Evolutionary conservation across 2,888 invertebrate species (phyloP).

Genomic region (Calameuta filiformis): DNA sequence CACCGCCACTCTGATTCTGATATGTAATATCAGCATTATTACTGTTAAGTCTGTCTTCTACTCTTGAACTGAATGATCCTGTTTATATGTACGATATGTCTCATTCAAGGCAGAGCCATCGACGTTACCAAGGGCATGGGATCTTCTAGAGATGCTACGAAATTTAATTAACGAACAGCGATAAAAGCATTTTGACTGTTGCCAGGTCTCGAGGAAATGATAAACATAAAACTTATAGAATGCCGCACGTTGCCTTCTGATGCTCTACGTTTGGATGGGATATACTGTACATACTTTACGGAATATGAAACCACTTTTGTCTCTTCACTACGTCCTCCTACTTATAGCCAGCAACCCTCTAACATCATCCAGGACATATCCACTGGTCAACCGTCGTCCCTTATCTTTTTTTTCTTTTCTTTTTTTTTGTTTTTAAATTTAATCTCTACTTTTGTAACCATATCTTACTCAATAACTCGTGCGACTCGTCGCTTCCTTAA

Average conservation of each 20-base stretch:
- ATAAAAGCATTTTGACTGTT: not conserved
- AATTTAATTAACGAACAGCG: not conserved
- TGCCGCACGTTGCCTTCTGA: not conserved
- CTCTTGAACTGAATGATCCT: not conserved
- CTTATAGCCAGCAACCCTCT: not conserved
- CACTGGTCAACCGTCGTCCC: not conserved
- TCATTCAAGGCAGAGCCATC: not conserved
- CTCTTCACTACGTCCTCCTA: not conserved
- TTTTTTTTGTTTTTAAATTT: not conserved
- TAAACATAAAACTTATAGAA: not conserved
- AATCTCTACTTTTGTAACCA: not conserved
- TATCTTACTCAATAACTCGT: constrained; percentile 4
- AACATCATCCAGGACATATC: not conserved
- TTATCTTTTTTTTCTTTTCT: not conserved
- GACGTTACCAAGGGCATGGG: not conserved
- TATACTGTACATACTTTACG: not conserved
- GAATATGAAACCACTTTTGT: not conserved
- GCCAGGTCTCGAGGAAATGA: not conserved
- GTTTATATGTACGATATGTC: not conserved
- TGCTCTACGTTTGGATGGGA: not conserved
- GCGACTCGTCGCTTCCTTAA: not conserved
- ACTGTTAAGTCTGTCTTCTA: not conserved
- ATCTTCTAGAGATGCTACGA: not conserved
- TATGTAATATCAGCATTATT: not conserved
- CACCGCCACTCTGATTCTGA: not conserved